These are phyloP conservation scores for Oegoconia quadripuncta DNA, from an alignment of 2,888 invertebrate species.

Conservation along the genomic window DNA sequence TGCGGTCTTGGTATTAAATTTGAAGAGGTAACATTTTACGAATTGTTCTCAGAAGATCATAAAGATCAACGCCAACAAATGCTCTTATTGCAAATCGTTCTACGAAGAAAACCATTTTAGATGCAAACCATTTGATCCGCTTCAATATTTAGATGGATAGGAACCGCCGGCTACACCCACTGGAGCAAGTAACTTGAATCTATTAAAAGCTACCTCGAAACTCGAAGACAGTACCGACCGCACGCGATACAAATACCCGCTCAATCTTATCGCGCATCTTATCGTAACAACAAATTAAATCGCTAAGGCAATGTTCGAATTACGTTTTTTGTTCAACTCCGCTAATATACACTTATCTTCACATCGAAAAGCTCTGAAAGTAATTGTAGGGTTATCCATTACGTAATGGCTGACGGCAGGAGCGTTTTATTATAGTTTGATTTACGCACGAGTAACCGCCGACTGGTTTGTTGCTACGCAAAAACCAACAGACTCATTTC, in stretches of 20 bases:
- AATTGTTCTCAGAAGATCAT: too few species aligned
- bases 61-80: too few species aligned
- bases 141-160: slow-evolving; percentile 17
- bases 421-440: slow-evolving; percentile 41
- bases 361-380: slow-evolving; percentile 28
- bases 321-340: slow-evolving; percentile 18
- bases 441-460: slow-evolving; percentile 48
- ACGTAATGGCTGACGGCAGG: slow-evolving; percentile 32
- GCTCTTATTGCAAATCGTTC: slow-evolving; percentile 1
- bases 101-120: slow-evolving; percentile 4
- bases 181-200: slow-evolving; percentile 13
- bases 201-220: slow-evolving; percentile 5
- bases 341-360: slow-evolving; percentile 41
- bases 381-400: slow-evolving; percentile 26
- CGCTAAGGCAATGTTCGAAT: slow-evolving; percentile 22
- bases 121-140: neutral
- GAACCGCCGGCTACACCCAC: slow-evolving; percentile 18
- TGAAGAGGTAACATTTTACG: neutral
- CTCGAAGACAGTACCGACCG: slow-evolving; percentile 9
- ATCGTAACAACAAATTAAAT: slow-evolving; percentile 20
- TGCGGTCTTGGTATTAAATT: too few species aligned
- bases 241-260: slow-evolving; percentile 20
- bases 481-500: slow-evolving; percentile 28
- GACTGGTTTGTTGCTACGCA: slow-evolving; percentile 25
- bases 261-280: slow-evolving; percentile 25